Evolutionary conservation across 92 coral and sea anemone genomes (phyloP).

Genomic region (Actinostola sp.): DNA sequence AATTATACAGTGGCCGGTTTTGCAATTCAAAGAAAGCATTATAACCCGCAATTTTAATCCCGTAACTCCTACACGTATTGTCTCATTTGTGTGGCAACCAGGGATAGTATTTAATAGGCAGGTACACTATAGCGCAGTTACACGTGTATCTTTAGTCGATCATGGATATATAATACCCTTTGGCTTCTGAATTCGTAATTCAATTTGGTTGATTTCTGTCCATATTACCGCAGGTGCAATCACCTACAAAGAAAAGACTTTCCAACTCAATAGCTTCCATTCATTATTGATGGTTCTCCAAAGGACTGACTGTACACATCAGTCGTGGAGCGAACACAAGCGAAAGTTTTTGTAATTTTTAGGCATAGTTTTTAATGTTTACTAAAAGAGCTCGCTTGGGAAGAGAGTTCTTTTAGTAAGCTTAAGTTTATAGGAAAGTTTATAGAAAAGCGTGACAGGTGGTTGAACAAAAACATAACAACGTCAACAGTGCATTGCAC

Average conservation of each 20-base stretch:
- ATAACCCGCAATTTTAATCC: slow-evolving; percentile 11
- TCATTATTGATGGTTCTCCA: slow-evolving; percentile 15
- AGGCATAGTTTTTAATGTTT: neutral
- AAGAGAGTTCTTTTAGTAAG: no score
- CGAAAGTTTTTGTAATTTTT: neutral
- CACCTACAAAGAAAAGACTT: neutral
- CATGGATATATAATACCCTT: neutral
- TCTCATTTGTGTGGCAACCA: neutral
- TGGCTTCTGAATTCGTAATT: slow-evolving; percentile 7
- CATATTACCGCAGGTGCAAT: slow-evolving; percentile 18
- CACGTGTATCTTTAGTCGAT: slow-evolving; percentile 7
- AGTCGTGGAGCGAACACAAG: slow-evolving; percentile 5
- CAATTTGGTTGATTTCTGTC: slow-evolving; percentile 4
- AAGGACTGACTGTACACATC: neutral
- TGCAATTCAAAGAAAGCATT: slow-evolving; percentile 12
- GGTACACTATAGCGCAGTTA: neutral
- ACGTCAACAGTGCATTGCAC: neutral
- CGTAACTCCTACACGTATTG: slow-evolving; percentile 6
- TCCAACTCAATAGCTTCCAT: slow-evolving; percentile 12
- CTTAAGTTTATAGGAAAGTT: no score
- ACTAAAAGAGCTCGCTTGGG: neutral
- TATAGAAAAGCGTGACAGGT: neutral
- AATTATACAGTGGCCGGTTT: slow-evolving; percentile 3
- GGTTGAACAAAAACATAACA: slow-evolving; percentile 8
- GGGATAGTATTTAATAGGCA: no score